Percentiles rank a stretch among this genome's conserved stretches.
phyloP scores from a whole-genome alignment of 1,140 invertebrate genomes.

The Microplitis mediator region DNA sequence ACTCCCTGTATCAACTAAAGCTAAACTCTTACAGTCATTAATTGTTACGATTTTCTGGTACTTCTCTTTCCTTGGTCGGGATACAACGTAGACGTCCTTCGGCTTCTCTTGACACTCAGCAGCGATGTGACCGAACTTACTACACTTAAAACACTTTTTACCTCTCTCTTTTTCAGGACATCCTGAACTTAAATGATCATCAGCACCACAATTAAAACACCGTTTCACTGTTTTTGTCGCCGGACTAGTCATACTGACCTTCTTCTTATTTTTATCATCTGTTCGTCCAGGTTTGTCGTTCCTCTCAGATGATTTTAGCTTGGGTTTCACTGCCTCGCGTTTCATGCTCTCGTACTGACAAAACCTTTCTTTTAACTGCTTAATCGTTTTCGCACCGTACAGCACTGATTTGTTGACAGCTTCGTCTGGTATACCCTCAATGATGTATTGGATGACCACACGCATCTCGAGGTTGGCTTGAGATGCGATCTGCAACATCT shows the following conservation, averaged over 20 bases:
- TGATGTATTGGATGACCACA: constrained; percentile 41
- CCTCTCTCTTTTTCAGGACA: neutral
- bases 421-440: constrained; percentile 38
- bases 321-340: neutral
- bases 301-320: neutral
- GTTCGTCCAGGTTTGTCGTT: neutral
- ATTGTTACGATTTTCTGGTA: neutral
- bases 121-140: neutral
- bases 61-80: neutral
- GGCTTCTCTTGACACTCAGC: neutral
- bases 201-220: neutral
- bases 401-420: constrained; percentile 30
- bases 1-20: constrained; percentile 15
- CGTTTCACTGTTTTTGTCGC: neutral
- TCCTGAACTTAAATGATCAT: neutral
- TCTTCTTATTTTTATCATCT: neutral
- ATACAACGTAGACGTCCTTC: neutral
- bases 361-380: constrained; percentile 23
- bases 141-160: neutral
- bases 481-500: constrained; percentile 28
- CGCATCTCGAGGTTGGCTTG: constrained; percentile 32
- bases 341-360: constrained; percentile 5
- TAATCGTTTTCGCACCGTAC: constrained; percentile 27
- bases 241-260: neutral
- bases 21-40: neutral